Conservation (phyloP, 2,888 invertebrate genomes). For the Lochmaea crataegi region DNA sequence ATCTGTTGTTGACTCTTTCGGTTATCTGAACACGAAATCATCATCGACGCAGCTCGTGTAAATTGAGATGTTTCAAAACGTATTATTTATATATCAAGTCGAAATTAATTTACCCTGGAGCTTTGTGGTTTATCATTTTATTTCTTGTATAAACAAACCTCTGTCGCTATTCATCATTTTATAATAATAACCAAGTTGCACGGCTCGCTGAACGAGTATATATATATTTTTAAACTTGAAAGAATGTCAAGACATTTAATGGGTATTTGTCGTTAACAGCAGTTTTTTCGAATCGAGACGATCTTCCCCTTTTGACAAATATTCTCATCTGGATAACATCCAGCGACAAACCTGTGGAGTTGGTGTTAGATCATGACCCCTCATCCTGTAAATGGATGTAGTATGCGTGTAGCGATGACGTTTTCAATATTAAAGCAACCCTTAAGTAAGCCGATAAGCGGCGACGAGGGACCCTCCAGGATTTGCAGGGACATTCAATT, state of each 20-base stretch:
- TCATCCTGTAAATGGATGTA: constrained; percentile 56
- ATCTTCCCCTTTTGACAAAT: neutral
- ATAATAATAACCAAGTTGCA: neutral
- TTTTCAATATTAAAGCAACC: constrained; percentile 58
- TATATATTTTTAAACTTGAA: too few species aligned
- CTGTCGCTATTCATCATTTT: neutral
- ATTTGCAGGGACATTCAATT: constrained; percentile 59
- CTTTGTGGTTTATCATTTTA: neutral
- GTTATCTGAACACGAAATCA: constrained; percentile 20
- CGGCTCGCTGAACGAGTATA: neutral
- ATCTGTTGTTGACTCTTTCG: constrained; percentile 20
- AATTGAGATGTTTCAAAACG: constrained; percentile 29
- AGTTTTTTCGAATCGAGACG: neutral
- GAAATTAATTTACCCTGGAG: constrained; percentile 21
- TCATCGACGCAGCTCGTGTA: constrained; percentile 15
- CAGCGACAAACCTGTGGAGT: constrained; percentile 27
- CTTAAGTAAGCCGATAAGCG: constrained; percentile 59
- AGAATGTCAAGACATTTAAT: neutral
- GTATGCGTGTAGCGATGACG: constrained; percentile 57
- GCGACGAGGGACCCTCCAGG: constrained; percentile 52
- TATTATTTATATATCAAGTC: constrained; percentile 18
- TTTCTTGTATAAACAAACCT: neutral
- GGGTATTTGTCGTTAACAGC: neutral
- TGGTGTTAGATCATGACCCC: constrained; percentile 31
- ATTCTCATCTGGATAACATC: constrained; percentile 25